A percentile compares a stretch with the other conserved stretches of the same genome.
Evolutionary conservation across 2,888 invertebrate species (phyloP).

Genomic region (Hyppa rectilinea): DNA sequence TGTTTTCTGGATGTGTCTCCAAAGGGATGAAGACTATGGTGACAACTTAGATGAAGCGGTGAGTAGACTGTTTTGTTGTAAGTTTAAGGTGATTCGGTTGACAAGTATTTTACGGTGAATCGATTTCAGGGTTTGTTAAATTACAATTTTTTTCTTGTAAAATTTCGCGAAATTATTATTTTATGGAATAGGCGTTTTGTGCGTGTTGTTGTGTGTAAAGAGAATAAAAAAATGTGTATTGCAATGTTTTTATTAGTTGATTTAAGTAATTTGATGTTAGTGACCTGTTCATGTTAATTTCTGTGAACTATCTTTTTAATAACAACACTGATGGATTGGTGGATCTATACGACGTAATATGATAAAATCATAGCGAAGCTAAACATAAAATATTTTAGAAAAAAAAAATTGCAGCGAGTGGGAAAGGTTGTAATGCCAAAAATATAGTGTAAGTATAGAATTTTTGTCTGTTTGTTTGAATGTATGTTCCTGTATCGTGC

Average conservation of each 20-base stretch:
- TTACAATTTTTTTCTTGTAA: neutral
- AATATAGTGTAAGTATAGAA: too few species aligned
- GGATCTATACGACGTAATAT: neutral
- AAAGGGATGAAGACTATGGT: constrained; percentile 85
- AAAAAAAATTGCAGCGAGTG: too few species aligned
- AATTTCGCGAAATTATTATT: neutral
- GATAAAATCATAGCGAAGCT: too few species aligned
- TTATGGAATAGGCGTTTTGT: neutral
- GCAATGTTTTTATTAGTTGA: neutral
- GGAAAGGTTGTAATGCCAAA: too few species aligned
- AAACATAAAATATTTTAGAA: too few species aligned
- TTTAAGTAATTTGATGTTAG: too few species aligned
- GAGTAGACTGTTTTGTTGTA: constrained; percentile 65
- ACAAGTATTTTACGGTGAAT: neutral
- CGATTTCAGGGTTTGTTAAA: neutral
- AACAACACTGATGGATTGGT: too few species aligned
- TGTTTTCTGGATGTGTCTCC: constrained; percentile 88
- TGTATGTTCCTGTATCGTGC: too few species aligned
- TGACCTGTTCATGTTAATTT: neutral
- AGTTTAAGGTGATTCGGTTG: neutral
- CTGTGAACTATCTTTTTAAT: neutral
- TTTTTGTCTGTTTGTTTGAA: too few species aligned
- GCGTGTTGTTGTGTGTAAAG: neutral
- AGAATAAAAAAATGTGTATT: neutral
- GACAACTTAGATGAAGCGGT: constrained; percentile 85